Evolutionary conservation across 2,797 vertebrate genomes (phyloP), one percentile per base, ranked within the genome.

Genomic region (Nyctalus aviator): DNA sequence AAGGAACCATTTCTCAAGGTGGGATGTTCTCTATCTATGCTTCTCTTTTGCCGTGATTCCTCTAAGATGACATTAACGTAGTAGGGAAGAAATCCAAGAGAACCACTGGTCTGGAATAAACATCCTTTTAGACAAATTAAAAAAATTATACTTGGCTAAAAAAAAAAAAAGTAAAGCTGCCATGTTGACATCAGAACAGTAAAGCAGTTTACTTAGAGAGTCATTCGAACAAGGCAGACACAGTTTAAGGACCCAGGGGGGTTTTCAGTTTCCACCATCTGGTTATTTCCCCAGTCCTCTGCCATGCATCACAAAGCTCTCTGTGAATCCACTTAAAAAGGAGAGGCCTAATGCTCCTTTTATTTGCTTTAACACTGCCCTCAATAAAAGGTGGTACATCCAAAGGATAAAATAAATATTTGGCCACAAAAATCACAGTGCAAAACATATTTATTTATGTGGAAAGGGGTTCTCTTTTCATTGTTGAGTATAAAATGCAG

Each of bases 351-450:
- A 84, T 30, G n/a, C 35, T 92, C 79, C 53, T 94, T 92, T 84
- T 79, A 92, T 96, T 95, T 95, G 79, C 73, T 91, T 92, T 68
- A 81, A 84, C 23, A 66, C 13, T 84, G 17, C 86, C 76, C 68
- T 96, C 76, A 86, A 93, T 82, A 96, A 96, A 94, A 84, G 53
- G 23, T 88, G 76, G 88, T 27, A 62, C 62, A 92, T 86, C 46
- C 75, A 96, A 94, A 94, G 84, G 44, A 90, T 84, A 89, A 94
- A 94, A 59, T 89, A 90, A 96, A 93, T 83, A 92, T 82, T 93
- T 68, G n/a, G 64, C 76, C 76, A 96, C 57, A 92, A 83, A 96
- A 97, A 68, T 93, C 78, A 94, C 84, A 66, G n/a, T 86, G 55
- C 71, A 88, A 88, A 88, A 92, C 53, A 53, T 73, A 85, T 83